Evolutionary conservation across 1,140 invertebrate species (phyloP).

Genomic region (Drosophila malerkotliana): DNA sequence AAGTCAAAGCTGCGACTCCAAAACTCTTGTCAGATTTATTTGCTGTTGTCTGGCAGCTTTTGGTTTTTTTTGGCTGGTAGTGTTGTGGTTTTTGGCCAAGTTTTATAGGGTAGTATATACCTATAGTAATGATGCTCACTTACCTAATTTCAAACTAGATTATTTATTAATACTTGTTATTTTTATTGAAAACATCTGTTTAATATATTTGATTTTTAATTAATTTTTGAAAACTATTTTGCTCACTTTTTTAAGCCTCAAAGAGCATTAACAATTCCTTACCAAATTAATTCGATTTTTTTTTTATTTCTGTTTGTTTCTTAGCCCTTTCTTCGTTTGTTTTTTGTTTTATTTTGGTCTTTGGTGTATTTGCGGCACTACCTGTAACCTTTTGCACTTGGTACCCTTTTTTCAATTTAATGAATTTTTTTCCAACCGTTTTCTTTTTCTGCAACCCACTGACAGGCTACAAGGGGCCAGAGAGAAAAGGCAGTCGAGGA

Average conservation of each 20-base stretch:
- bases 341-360: slow-evolving; percentile 8
- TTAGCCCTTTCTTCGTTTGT: slow-evolving; percentile 34
- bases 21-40: slow-evolving; percentile 80
- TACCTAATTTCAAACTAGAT: neutral
- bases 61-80: slow-evolving; percentile 21
- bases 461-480: slow-evolving; percentile 67
- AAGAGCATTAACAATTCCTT: neutral
- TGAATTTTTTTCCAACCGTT: slow-evolving; percentile 69
- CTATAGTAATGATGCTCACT: neutral
- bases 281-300: slow-evolving; percentile 40
- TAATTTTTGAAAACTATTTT: too few relatives aligned
- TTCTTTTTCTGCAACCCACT: slow-evolving; percentile 52
- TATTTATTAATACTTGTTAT: neutral
- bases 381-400: slow-evolving; percentile 84
- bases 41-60: slow-evolving; percentile 26
- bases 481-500: slow-evolving; percentile 11
- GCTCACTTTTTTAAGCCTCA: neutral
- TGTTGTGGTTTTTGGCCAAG: slow-evolving; percentile 35
- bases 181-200: neutral
- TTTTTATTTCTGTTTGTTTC: slow-evolving; percentile 44
- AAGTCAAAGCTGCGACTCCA: slow-evolving; percentile 69
- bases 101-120: slow-evolving; percentile 13
- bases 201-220: neutral
- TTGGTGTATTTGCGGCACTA: slow-evolving; percentile 54
- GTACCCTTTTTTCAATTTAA: slow-evolving; percentile 81